Conservation (phyloP, 2,113 vertebrate species). For the Salvelinus sp. region DNA sequence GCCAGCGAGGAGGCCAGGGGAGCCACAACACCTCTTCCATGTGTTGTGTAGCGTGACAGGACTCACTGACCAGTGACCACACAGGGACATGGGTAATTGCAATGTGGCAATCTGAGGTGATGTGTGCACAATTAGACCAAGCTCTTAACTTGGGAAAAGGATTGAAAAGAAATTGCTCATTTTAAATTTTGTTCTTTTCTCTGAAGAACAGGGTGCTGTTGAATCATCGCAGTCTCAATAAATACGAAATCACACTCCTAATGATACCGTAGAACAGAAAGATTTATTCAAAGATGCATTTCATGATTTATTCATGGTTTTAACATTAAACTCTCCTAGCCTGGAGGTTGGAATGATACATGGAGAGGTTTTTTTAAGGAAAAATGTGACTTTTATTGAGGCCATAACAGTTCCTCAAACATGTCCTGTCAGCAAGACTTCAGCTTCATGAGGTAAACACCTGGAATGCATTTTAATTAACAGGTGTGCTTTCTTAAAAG, state of each 20-base stretch:
- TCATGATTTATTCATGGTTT: neutral
- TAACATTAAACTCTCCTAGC: neutral
- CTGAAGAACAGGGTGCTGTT: neutral
- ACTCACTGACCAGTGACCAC: neutral
- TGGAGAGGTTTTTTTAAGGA: neutral
- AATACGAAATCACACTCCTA: neutral
- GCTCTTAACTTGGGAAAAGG: neutral
- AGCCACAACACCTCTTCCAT: neutral
- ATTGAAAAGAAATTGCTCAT: neutral
- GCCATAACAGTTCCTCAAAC: neutral
- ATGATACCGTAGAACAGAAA: neutral
- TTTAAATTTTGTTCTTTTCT: too few relatives aligned
- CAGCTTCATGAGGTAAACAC: too few relatives aligned
- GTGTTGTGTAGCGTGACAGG: neutral
- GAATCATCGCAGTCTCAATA: neutral
- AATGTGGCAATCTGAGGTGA: neutral
- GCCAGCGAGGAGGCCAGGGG: neutral
- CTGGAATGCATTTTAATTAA: too few relatives aligned
- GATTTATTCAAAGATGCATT: neutral
- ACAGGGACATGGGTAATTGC: neutral
- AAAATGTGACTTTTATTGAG: too few relatives aligned
- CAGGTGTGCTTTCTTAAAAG: too few relatives aligned
- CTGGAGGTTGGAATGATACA: neutral
- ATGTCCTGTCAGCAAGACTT: neutral
- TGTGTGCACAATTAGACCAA: neutral